A percentile compares a stretch with the other conserved stretches of the same genome.
Evolutionary conservation across 2,888 invertebrate species (phyloP).

Genomic region (Heliothis peltigera): DNA sequence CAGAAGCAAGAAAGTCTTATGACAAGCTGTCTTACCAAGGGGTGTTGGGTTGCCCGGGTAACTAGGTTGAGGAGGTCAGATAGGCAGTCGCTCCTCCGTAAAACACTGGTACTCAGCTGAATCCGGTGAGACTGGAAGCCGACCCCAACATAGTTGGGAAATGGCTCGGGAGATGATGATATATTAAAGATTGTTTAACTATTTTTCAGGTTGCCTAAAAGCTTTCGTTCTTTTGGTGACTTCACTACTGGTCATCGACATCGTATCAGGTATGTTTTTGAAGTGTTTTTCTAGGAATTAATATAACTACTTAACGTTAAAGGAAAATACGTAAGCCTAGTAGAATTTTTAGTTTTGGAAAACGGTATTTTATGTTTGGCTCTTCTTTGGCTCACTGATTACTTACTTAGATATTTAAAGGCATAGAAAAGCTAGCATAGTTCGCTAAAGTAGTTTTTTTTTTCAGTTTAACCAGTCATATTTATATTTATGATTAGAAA

Average conservation of each 20-base stretch:
- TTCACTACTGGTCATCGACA: slow-evolving; percentile 25
- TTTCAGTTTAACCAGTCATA: no score
- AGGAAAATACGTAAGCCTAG: no score
- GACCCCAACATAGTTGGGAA: not conserved
- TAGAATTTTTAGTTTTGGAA: no score
- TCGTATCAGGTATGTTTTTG: slow-evolving; percentile 37
- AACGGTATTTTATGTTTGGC: no score
- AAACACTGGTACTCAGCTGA: not conserved
- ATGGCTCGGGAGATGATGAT: not conserved
- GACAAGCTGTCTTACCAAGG: not conserved
- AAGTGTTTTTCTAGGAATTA: not conserved
- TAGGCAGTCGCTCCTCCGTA: not conserved
- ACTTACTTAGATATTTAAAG: no score
- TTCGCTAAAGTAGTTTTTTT: no score
- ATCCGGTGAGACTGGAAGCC: not conserved
- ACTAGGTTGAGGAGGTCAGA: not conserved
- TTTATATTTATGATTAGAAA: no score
- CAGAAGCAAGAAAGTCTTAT: not conserved
- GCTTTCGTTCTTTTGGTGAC: slow-evolving; percentile 19
- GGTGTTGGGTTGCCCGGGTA: no score
- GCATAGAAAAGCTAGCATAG: no score
- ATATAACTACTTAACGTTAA: no score
- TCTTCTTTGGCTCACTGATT: no score
- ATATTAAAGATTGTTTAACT: not conserved
- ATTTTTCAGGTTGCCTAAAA: slow-evolving; percentile 31